Base-by-base conservation (phyloP, 2,888 invertebrate genomes). In the Lithosia quadra region DNA sequence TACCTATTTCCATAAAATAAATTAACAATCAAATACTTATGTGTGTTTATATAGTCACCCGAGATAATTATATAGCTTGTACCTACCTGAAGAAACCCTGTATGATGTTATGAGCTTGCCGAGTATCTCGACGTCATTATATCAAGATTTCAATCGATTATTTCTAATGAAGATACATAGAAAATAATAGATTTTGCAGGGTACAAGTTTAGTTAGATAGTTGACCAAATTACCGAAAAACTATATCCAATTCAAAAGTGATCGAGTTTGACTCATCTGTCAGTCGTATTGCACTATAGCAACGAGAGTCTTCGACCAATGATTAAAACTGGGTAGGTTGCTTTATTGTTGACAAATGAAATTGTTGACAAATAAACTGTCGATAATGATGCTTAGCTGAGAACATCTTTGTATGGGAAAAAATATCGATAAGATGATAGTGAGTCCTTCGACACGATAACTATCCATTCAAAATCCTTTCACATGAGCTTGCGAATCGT, bases 401-500 rank as follows among this genome's bases (percentile, higher is more conserved):
- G 86, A 88, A 87, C 83, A 81, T 79, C 34, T 82, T 81, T 84
- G 81, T 87, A 90, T 90, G 92, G 87, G 90, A 91, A 91, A 88
- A 85, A 73, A 74, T 84, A 83, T 78, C 80, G 91, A 92, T 92
- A 93, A 90, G 85, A 81, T 86, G 88, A 90, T 89, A 88, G 80
- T 73, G 80, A 78, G 78, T 58, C 24, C 86, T 89, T 78, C 77
- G 71, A 84, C 86, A 86, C 82, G 88, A 90, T 85, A 89, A 86
- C 86, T 81, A 69, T 84, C 85, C 85, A 80, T 89, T 86, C 86
- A 79, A 68, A 83, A 86, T 85, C 81, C 89, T 91, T 91, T 91
- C 90, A 88, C 88, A 88, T 84, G 82, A 88, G 79, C 84, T 82
- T 78, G 80, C 83, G 72, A 80, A 84, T 82, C 92, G 92, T 93